Evolutionary conservation across 2,888 invertebrate genomes (phyloP).

Genomic region (Ochropleura leucogaster): DNA sequence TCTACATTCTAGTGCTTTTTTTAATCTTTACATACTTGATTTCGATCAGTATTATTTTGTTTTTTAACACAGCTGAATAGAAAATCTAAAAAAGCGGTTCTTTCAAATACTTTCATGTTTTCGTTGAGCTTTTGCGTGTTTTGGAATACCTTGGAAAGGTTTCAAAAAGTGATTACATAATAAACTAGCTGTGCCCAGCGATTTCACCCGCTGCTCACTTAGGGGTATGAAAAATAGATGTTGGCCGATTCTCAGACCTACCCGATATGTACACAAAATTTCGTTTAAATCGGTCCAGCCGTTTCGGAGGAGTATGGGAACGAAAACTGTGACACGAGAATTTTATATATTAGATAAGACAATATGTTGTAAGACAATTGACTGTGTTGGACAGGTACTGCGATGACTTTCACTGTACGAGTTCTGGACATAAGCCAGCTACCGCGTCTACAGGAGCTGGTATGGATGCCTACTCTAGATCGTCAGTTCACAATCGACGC

Average conservation of each 20-base stretch:
- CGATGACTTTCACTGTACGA: not conserved
- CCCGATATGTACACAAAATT: no score
- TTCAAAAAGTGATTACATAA: not conserved
- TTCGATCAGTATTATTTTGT: not conserved
- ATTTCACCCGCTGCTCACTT: no score
- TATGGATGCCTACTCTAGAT: not conserved
- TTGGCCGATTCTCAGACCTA: no score
- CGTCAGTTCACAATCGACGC: not conserved
- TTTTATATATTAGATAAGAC: no score
- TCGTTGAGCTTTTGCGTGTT: not conserved
- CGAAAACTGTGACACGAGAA: no score
- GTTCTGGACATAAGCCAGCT: not conserved
- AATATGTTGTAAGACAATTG: not conserved
- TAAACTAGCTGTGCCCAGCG: no score
- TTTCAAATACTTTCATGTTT: not conserved
- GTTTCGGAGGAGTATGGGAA: no score
- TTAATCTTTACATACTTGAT: not conserved
- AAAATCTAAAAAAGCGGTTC: not conserved
- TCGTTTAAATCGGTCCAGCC: no score
- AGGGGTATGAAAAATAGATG: no score
- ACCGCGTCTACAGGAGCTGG: not conserved
- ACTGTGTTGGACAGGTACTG: not conserved
- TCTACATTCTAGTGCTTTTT: no score
- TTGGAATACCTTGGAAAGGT: not conserved
- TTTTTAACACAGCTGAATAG: not conserved